Evolutionary conservation across 1,140 invertebrate genomes (phyloP), one percentile per base, ranked within the genome.

Genomic region (Drosophila bipectinata): DNA sequence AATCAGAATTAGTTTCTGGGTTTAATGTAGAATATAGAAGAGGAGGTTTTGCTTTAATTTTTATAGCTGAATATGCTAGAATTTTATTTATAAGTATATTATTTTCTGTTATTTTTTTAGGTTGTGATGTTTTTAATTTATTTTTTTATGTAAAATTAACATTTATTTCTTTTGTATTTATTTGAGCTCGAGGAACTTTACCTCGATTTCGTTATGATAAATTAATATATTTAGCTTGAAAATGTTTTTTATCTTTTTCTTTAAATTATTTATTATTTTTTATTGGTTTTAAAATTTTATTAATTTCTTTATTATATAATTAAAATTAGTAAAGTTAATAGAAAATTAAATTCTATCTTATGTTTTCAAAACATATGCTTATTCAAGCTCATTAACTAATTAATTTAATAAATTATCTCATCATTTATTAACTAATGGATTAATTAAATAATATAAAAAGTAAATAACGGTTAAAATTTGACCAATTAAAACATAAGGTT

Each of bases 281-380:
- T 44, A 44, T 44, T 44, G 39, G 39, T 6, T 44, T 44, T 44
- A 44, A 44, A 44, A 44, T 44, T 44, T 18, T 44, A 15, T 44
- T 44, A 44, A 7, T 44, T 15, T 44, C 14, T 44, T 44, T 44
- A 44, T 44, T 44, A 8, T 44, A 44, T 37, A 37, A 37, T 37
- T 37, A 37, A 37, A 37, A 7, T 37, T 37, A 37, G 34, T 37
- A 37, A 21, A 21, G 26, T 26, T 26, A 26, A 26, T 26, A 5
- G 26, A 26, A 26, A 26, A 26, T 26, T 26, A 26, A 26, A 26
- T 26, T 26, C 26, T 26, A 26, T 26, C 26, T 26, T 26, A 93
- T 94, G 92, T 93, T 95, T 95, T 94, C 93, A 95, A 94, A 93
- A 93, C 93, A 94, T 93, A 93, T 92, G 92, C 93, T 94, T 94